These are phyloP conservation scores for Alitta virens DNA, from an alignment of 2,888 invertebrate species.

Conservation along the genomic window DNA sequence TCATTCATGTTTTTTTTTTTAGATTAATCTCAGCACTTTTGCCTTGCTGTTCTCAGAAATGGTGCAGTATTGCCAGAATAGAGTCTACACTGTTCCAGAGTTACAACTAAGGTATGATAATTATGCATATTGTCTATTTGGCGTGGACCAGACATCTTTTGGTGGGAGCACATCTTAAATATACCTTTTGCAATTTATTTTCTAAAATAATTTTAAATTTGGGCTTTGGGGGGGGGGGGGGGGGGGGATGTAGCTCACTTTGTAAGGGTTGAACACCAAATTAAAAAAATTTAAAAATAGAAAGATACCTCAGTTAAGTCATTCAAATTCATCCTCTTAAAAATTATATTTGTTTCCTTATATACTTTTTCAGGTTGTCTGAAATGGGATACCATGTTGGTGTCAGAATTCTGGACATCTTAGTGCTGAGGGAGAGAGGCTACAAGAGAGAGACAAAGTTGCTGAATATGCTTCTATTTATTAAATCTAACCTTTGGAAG, in stretches of 20 bases:
- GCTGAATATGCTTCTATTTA: slow-evolving; percentile 88
- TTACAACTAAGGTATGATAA: slow-evolving; percentile 79
- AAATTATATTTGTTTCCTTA: too few species aligned
- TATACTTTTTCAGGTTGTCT: slow-evolving; percentile 76
- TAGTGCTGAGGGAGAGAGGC: slow-evolving; percentile 89
- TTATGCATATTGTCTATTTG: too few species aligned
- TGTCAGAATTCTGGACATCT: slow-evolving; percentile 84
- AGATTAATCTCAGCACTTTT: slow-evolving; percentile 80
- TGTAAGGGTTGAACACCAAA: too few species aligned
- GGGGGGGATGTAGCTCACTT: too few species aligned
- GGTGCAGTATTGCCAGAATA: slow-evolving; percentile 89
- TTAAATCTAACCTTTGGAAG: slow-evolving; percentile 97
- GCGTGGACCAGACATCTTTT: too few species aligned
- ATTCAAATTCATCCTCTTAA: too few species aligned
- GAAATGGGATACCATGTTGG: slow-evolving; percentile 96
- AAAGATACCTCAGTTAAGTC: too few species aligned
- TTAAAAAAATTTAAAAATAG: too few species aligned
- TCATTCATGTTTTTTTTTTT: slow-evolving; percentile 30
- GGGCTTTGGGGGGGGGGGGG: too few species aligned
- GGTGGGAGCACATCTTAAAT: too few species aligned
- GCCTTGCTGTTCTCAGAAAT: slow-evolving; percentile 96
- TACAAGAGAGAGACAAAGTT: slow-evolving; percentile 93
- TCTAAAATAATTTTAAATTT: too few species aligned
- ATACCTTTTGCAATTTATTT: too few species aligned
- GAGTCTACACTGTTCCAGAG: slow-evolving; percentile 91